phyloP scores from a whole-genome alignment of 2,113 vertebrate species.

The Psittacus erithacus region DNA sequence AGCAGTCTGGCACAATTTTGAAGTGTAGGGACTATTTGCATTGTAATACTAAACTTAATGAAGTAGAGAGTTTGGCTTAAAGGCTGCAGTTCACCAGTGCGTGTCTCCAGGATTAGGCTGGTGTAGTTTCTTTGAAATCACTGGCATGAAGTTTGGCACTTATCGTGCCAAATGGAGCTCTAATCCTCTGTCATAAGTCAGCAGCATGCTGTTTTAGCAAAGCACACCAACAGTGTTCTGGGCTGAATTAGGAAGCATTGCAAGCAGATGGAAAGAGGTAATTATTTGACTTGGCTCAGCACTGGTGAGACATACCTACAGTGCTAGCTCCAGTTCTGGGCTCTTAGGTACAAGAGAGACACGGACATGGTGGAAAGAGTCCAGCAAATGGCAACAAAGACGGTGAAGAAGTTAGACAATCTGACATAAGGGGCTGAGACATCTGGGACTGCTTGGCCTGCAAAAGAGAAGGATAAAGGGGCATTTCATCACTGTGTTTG shows the following conservation, averaged over 20 bases:
- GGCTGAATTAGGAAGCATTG: background rate
- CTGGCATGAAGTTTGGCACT: background rate
- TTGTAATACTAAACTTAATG: background rate
- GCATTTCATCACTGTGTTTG: background rate
- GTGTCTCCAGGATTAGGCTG: background rate
- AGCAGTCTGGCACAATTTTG: background rate
- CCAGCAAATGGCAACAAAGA: background rate
- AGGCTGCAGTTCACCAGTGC: background rate
- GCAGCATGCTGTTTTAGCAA: background rate
- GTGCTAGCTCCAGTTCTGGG: background rate
- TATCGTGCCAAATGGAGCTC: background rate
- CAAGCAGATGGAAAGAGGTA: rapidly evolving
- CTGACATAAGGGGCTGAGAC: background rate
- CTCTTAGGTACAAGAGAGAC: background rate
- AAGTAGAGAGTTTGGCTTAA: background rate
- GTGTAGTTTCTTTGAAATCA: background rate
- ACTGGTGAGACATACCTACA: background rate
- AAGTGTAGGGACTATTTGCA: background rate
- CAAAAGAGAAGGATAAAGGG: background rate
- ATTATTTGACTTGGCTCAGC: background rate
- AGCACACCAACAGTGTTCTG: background rate
- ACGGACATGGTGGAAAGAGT: background rate
- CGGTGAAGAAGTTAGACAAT: background rate
- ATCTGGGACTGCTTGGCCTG: background rate
- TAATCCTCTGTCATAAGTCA: background rate